These are phyloP conservation scores for Pinna nobilis DNA, from an alignment of 1,140 invertebrate genomes.

Conservation along the genomic window DNA sequence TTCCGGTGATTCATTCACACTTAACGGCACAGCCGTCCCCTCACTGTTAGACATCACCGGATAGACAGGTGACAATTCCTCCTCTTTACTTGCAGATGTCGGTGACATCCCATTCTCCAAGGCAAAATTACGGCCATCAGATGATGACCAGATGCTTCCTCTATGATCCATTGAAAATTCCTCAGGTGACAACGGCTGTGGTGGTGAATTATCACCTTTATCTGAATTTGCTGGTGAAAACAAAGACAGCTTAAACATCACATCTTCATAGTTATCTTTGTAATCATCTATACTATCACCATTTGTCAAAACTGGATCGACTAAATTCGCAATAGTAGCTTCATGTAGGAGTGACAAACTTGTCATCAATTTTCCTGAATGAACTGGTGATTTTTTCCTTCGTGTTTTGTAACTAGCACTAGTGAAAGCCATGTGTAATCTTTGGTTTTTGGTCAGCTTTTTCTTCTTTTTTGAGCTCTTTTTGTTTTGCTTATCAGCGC, in stretches of 20 bases:
- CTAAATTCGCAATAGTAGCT: constrained; percentile 67
- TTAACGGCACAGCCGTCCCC: no score
- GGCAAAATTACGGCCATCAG: no score
- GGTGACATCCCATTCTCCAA: no score
- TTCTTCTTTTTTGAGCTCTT: constrained; percentile 20
- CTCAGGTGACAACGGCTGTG: constrained; percentile 61
- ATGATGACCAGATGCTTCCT: no score
- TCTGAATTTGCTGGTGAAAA: constrained; percentile 63
- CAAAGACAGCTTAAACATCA: constrained; percentile 62
- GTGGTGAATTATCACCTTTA: constrained; percentile 56
- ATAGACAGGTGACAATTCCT: no score
- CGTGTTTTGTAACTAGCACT: constrained; percentile 8
- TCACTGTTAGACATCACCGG: no score
- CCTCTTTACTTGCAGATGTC: no score
- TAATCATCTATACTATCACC: constrained; percentile 54
- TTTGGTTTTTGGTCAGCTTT: constrained; percentile 24
- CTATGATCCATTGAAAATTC: constrained; percentile 39
- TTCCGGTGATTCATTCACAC: neutral
- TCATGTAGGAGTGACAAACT: constrained; percentile 67
- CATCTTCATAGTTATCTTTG: constrained; percentile 55
- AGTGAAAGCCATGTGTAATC: constrained; percentile 54
- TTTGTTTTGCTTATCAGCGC: neutral
- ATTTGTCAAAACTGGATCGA: constrained; percentile 40
- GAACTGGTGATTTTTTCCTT: neutral
- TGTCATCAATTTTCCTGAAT: constrained; percentile 45